Conservation (phyloP, 1,140 invertebrate species). For the Pentalonia nigronervosa region DNA sequence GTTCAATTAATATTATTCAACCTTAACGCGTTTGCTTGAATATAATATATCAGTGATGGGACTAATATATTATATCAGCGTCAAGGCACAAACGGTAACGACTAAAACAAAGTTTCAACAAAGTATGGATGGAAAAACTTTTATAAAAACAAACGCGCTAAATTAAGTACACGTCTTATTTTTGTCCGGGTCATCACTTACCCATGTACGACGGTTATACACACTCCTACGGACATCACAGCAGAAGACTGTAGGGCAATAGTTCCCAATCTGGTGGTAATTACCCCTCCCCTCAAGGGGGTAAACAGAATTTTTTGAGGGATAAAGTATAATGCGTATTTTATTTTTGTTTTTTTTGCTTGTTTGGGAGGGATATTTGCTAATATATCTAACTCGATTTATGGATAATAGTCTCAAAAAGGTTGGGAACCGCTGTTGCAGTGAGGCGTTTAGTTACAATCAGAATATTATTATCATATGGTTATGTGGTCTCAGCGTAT, state of each 20-base stretch:
- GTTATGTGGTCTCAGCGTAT: not conserved
- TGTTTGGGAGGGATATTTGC: no score
- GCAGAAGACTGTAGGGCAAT: not conserved
- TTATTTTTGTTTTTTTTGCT: no score
- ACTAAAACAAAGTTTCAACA: not conserved
- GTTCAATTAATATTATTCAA: constrained; percentile 11
- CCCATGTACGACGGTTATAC: no score
- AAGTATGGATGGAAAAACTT: not conserved
- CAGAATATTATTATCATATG: not conserved
- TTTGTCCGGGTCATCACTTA: no score
- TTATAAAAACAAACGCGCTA: not conserved
- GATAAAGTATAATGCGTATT: no score
- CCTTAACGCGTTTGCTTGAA: not conserved
- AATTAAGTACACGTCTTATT: no score
- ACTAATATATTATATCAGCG: not conserved
- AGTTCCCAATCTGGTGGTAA: not conserved
- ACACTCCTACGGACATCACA: no score
- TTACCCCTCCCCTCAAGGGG: no score
- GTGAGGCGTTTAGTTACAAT: not conserved
- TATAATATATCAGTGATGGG: not conserved
- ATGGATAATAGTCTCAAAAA: no score
- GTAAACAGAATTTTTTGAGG: no score
- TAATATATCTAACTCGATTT: no score
- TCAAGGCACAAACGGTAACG: not conserved
- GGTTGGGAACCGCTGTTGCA: no score